Percentiles rank a stretch among this genome's conserved stretches.
Evolutionary conservation across 2,797 vertebrate genomes (phyloP).

Genomic region (Urophycis tenuis): DNA sequence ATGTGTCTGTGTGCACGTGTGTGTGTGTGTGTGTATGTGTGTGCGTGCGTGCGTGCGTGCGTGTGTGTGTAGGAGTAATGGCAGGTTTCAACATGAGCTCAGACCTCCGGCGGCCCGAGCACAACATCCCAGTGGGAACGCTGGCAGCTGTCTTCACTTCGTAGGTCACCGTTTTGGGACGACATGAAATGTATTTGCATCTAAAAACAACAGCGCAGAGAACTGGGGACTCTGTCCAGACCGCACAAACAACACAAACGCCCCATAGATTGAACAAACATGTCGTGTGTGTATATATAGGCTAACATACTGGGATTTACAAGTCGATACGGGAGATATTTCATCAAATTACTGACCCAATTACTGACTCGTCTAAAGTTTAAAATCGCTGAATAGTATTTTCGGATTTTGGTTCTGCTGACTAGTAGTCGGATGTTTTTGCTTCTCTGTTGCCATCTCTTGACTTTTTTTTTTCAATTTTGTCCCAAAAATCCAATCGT

Average conservation of each 20-base stretch:
- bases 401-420: too few relatives aligned
- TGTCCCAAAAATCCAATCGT: background rate
- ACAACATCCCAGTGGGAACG: conserved; percentile 90
- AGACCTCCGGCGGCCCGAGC: conserved; percentile 85
- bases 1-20: conserved; percentile 4
- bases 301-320: background rate
- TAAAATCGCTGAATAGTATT: too few relatives aligned
- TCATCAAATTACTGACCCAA: background rate
- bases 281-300: background rate
- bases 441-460: background rate
- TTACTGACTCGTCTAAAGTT: too few relatives aligned
- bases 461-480: background rate
- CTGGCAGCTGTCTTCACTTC: conserved; percentile 90
- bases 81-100: conserved; percentile 98
- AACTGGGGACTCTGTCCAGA: background rate
- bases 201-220: background rate
- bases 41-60: conserved; percentile 27
- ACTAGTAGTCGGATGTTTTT: background rate
- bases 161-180: conserved; percentile 69
- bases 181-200: background rate
- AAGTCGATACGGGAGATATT: too few relatives aligned
- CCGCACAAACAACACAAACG: background rate
- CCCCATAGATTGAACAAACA: background rate
- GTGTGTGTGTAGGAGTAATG: conserved; percentile 84
- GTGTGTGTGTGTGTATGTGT: conserved; percentile 9